Conservation (phyloP, 2,797 vertebrate species). For the Sebastes matsubarae region DNA sequence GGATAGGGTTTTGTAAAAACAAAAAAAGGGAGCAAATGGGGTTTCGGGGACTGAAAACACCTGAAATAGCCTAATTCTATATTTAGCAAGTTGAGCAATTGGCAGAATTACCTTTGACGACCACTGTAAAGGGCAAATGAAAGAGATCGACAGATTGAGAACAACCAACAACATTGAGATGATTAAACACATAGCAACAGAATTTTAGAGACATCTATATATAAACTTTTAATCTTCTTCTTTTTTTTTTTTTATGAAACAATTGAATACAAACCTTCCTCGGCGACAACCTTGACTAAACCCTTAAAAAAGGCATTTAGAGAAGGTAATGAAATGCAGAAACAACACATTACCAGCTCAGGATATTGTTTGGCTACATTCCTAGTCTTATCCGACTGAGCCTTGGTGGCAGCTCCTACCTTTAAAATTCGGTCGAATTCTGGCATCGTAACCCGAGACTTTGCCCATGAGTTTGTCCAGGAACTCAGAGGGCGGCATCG, state of each 20-base stretch:
- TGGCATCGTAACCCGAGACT: slow-evolving; percentile 97
- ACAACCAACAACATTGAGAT: slow-evolving; percentile 49
- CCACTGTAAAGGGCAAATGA: slow-evolving; percentile 72
- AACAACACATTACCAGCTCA: slow-evolving; percentile 20
- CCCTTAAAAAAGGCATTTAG: slow-evolving; percentile 39
- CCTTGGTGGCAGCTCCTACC: slow-evolving; percentile 85
- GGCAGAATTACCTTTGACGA: slow-evolving; percentile 77
- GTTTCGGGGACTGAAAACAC: slow-evolving; percentile 13
- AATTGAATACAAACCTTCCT: slow-evolving; percentile 68
- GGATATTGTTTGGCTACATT: slow-evolving; percentile 77
- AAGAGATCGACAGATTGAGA: slow-evolving; percentile 70
- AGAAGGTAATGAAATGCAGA: slow-evolving; percentile 49
- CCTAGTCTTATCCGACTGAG: slow-evolving; percentile 73
- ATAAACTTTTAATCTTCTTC: neutral
- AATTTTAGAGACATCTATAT: neutral
- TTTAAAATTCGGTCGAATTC: slow-evolving; percentile 99
- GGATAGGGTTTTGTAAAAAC: slow-evolving; percentile 16
- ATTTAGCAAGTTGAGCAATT: slow-evolving; percentile 37
- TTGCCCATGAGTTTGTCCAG: slow-evolving; percentile 99
- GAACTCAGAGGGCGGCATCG: slow-evolving; percentile 98
- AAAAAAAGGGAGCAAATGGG: neutral
- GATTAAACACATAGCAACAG: slow-evolving; percentile 44
- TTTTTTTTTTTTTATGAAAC: neutral
- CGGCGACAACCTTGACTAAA: slow-evolving; percentile 21
- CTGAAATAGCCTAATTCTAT: slow-evolving; percentile 30